These are phyloP conservation scores for Otus sunia DNA, from an alignment of 2,113 vertebrate genomes.

Conservation along the genomic window DNA sequence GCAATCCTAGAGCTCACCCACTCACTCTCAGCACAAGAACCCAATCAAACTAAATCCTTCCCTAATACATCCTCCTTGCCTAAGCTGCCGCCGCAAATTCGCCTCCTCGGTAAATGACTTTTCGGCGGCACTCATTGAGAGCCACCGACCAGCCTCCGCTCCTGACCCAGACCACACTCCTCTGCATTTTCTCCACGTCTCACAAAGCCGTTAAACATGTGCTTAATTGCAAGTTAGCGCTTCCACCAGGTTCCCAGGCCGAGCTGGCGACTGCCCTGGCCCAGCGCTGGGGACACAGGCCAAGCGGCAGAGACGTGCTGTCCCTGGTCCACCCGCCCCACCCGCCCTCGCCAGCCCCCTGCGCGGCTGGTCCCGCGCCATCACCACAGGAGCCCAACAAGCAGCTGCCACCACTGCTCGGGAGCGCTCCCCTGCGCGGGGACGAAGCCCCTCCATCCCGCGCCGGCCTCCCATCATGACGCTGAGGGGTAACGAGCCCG, in stretches of 20 bases:
- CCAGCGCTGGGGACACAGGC: accelerated
- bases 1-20: conserved; percentile 12
- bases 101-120: neutral
- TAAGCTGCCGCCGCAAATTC: neutral
- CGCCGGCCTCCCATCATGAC: accelerated
- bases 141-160: neutral
- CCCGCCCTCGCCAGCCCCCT: accelerated
- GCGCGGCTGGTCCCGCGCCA: accelerated
- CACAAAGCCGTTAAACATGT: neutral
- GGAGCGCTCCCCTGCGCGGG: accelerated
- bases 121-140: neutral
- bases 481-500: neutral
- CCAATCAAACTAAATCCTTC: neutral
- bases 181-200: neutral
- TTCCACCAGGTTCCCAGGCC: neutral
- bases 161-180: neutral
- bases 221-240: neutral
- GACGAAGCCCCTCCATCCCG: neutral
- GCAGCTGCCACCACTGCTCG: accelerated
- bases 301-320: accelerated
- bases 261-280: neutral
- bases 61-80: neutral
- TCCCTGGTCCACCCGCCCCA: neutral
- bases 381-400: accelerated
- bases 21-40: neutral